Percentiles rank a stretch among this genome's conserved stretches.
phyloP scores from a whole-genome alignment of 2,113 vertebrate species.

The Falcunculus frontatus region DNA sequence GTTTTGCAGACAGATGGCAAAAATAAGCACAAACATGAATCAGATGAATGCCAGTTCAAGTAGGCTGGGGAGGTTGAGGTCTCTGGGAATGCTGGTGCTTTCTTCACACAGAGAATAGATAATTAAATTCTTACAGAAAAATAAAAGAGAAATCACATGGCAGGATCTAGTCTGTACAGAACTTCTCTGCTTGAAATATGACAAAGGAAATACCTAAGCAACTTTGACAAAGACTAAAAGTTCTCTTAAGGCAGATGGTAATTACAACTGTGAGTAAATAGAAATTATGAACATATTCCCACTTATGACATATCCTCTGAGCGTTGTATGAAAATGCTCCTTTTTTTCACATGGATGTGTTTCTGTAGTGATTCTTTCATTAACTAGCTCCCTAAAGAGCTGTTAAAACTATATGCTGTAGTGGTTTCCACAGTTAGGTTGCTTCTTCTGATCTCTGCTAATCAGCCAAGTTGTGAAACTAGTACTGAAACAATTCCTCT shows the following conservation, averaged over 20 bases:
- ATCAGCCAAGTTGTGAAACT: constrained; percentile 71
- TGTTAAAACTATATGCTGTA: constrained; percentile 68
- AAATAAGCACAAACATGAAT: constrained; percentile 42
- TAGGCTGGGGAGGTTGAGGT: background rate
- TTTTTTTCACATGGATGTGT: constrained; percentile 49
- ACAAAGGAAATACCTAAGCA: constrained; percentile 55
- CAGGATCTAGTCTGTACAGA: constrained; percentile 36
- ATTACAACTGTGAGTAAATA: constrained; percentile 72
- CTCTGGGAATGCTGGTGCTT: constrained; percentile 2
- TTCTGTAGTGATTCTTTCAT: constrained; percentile 73
- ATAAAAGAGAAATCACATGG: constrained; percentile 15
- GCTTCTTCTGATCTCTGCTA: constrained; percentile 70
- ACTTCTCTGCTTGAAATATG: background rate
- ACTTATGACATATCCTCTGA: constrained; percentile 49
- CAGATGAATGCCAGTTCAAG: constrained; percentile 34
- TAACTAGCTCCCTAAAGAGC: constrained; percentile 74
- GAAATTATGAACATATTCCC: constrained; percentile 69
- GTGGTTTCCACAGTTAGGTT: constrained; percentile 63
- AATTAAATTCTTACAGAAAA: constrained; percentile 51
- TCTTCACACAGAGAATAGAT: constrained; percentile 37
- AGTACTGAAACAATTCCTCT: constrained; percentile 68
- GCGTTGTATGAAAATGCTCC: constrained; percentile 53
- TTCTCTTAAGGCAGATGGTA: constrained; percentile 54
- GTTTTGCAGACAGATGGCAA: constrained; percentile 52
- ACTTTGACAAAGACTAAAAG: constrained; percentile 46